Conservation (phyloP, 2,888 invertebrate genomes). For the Mesoligia furuncula region DNA sequence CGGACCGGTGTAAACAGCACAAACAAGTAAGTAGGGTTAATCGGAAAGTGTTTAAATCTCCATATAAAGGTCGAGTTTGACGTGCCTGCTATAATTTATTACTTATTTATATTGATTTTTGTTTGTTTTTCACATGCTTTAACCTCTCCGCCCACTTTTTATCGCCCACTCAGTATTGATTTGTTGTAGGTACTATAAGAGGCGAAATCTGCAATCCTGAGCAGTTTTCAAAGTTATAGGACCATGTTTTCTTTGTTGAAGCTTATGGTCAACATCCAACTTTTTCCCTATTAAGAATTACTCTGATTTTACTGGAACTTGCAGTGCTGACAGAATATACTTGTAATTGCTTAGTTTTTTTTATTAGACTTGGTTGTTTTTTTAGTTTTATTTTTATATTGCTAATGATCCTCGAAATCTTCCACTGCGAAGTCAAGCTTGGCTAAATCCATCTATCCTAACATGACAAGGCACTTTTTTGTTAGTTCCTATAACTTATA, state of each 20-base stretch:
- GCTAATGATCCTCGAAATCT: not conserved
- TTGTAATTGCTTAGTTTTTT: not conserved
- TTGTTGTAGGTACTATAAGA: conserved; percentile 11
- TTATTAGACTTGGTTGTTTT: not conserved
- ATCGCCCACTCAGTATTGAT: conserved; percentile 18
- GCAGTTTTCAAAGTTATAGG: not conserved
- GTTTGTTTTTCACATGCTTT: conserved; percentile 5
- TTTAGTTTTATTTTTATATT: not conserved
- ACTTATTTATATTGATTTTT: conserved; percentile 12
- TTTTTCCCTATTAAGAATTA: not conserved
- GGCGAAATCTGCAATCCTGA: not conserved
- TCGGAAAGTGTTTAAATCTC: conserved; percentile 23
- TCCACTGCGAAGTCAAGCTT: not conserved
- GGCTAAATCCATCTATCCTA: not conserved
- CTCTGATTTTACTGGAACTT: not conserved
- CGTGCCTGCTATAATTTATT: conserved; percentile 1
- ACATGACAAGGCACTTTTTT: not conserved
- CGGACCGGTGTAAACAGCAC: not conserved
- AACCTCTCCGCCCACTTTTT: conserved; percentile 22
- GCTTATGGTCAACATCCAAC: not conserved
- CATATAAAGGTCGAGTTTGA: conserved; percentile 29
- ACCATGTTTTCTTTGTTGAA: not conserved
- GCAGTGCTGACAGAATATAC: not conserved
- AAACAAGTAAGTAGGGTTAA: conserved; percentile 14
- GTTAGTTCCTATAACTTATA: not conserved